Evolutionary conservation across 1,140 invertebrate species (phyloP).

Genomic region (Steinernema khuongi): DNA sequence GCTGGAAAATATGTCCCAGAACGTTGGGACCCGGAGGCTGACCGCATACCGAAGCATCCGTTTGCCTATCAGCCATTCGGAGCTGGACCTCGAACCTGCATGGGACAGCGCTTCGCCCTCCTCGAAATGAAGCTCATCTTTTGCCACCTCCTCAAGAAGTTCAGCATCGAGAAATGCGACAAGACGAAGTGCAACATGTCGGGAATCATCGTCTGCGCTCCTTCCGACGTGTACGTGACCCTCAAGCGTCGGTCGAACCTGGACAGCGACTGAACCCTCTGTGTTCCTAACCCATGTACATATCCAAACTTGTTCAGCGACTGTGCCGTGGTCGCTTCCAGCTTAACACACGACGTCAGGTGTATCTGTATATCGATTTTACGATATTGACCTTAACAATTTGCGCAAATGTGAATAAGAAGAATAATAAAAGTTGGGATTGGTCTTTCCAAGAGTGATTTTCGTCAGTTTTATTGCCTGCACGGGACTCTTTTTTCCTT

Average conservation of each 20-base stretch:
- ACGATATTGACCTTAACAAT: background rate
- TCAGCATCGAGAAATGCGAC: slow-evolving; percentile 25
- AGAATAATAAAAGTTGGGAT: too few relatives aligned
- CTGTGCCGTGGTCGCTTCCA: background rate
- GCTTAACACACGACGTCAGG: background rate
- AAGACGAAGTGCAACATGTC: slow-evolving; percentile 17
- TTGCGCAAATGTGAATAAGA: background rate
- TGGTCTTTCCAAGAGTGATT: too few relatives aligned
- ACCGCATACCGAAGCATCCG: slow-evolving; percentile 44
- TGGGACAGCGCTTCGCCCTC: slow-evolving; percentile 60
- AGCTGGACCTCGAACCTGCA: slow-evolving; percentile 61
- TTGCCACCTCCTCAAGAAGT: slow-evolving; percentile 47
- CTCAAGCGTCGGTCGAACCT: slow-evolving; percentile 7
- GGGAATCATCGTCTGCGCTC: slow-evolving; percentile 15
- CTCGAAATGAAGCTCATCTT: slow-evolving; percentile 59
- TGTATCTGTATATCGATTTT: slow-evolving; percentile 15
- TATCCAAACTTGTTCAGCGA: background rate
- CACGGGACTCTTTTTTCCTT: too few relatives aligned
- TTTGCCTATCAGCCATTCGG: slow-evolving; percentile 60
- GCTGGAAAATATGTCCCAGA: slow-evolving; percentile 13
- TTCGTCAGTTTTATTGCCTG: too few relatives aligned
- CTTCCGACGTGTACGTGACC: slow-evolving; percentile 1
- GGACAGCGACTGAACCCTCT: background rate
- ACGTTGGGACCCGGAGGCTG: background rate
- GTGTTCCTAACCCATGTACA: background rate